These are phyloP conservation scores for Kryptolebias ocellatus DNA, from an alignment of 2,797 vertebrate species.

Conservation along the genomic window DNA sequence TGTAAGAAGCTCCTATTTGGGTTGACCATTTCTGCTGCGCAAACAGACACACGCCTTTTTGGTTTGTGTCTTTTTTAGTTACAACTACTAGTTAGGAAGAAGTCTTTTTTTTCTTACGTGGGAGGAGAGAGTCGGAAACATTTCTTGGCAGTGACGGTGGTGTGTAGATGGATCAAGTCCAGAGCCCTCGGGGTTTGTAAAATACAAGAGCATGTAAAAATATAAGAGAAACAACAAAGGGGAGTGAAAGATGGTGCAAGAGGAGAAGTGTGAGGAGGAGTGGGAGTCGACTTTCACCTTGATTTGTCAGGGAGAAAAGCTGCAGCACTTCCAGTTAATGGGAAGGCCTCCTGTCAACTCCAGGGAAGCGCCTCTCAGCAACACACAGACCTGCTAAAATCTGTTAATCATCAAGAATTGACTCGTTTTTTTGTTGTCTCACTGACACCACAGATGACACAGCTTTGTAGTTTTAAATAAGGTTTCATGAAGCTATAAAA, in stretches of 20 bases:
- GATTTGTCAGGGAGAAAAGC: slow-evolving; percentile 33
- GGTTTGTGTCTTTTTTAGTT: slow-evolving; percentile 34
- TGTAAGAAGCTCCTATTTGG: slow-evolving; percentile 36
- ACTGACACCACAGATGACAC: slow-evolving; percentile 31
- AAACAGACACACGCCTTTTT: slow-evolving; percentile 25
- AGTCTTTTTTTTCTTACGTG: slow-evolving; percentile 42
- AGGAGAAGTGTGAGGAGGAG: not conserved
- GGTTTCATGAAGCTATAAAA: slow-evolving; percentile 2
- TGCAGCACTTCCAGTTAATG: slow-evolving; percentile 41
- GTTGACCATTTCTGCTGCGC: slow-evolving; percentile 41
- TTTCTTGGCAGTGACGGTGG: slow-evolving; percentile 49
- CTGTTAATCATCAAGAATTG: slow-evolving; percentile 44
- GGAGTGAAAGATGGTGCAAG: not conserved
- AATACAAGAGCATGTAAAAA: slow-evolving; percentile 54
- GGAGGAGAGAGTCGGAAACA: slow-evolving; percentile 50
- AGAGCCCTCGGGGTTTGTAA: slow-evolving; percentile 44
- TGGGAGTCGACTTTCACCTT: slow-evolving; percentile 36
- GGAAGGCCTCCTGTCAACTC: slow-evolving; percentile 49
- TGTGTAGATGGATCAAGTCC: slow-evolving; percentile 45
- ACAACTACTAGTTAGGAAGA: slow-evolving; percentile 43
- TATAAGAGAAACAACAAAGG: slow-evolving; percentile 33
- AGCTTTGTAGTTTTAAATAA: slow-evolving; percentile 9
- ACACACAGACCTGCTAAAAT: slow-evolving; percentile 37
- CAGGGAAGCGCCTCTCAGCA: slow-evolving; percentile 50
- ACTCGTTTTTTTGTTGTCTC: slow-evolving; percentile 9